Percentiles rank a stretch among this genome's conserved stretches.
Evolutionary conservation across 1,140 invertebrate genomes (phyloP).

Genomic region (Caenorhabditis latens): DNA sequence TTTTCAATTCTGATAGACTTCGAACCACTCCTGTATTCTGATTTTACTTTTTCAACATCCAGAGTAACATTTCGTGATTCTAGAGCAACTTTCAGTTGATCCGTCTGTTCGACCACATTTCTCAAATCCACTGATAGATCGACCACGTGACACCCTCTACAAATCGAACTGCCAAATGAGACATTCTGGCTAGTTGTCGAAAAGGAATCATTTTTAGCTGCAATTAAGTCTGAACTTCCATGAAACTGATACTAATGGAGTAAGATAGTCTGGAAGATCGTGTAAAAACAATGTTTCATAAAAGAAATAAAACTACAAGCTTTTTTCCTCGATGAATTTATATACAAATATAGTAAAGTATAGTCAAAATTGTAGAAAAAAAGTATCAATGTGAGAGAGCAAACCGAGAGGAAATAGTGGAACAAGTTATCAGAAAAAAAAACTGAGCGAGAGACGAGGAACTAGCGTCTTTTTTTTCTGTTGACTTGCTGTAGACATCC

Average conservation of each 20-base stretch:
- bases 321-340: slow-evolving; percentile 1
- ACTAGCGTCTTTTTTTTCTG: not conserved
- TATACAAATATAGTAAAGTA: slow-evolving; percentile 20
- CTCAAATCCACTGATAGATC: slow-evolving; percentile 55
- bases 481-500: not conserved
- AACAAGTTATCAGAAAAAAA: slow-evolving; percentile 16
- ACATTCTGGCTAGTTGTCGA: slow-evolving; percentile 41
- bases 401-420: slow-evolving; percentile 6
- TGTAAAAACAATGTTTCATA: too few species aligned
- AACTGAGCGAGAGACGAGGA: not conserved
- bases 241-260: too few species aligned
- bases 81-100: slow-evolving; percentile 11
- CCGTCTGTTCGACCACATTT: slow-evolving; percentile 36
- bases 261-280: too few species aligned
- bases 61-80: slow-evolving; percentile 28
- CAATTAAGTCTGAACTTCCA: too few species aligned
- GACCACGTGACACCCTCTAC: slow-evolving; percentile 43
- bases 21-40: slow-evolving; percentile 27
- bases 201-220: slow-evolving; percentile 12
- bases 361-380: not conserved
- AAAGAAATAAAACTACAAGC: too few species aligned
- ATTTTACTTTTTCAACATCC: slow-evolving; percentile 20
- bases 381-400: too few species aligned
- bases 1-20: slow-evolving; percentile 41
- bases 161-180: slow-evolving; percentile 33